phyloP scores from a whole-genome alignment of 2,888 invertebrate genomes.

The Cepaea hortensis region DNA sequence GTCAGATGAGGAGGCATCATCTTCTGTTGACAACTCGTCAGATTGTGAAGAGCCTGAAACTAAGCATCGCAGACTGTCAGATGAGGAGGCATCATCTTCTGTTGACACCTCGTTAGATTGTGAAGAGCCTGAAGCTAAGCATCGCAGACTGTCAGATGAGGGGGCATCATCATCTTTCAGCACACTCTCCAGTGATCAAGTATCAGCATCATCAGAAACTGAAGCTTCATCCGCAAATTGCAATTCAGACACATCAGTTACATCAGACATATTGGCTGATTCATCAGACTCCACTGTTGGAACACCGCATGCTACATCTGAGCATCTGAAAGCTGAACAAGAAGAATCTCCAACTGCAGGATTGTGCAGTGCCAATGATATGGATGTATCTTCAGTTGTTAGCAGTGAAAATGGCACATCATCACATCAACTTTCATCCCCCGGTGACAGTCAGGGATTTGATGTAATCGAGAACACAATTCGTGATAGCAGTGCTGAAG shows the following conservation, averaged over 20 bases:
- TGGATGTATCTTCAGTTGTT: neutral
- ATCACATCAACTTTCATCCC: constrained; percentile 1
- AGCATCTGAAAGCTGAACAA: neutral
- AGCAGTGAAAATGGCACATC: constrained; percentile 6
- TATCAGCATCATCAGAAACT: neutral
- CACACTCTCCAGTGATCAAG: neutral
- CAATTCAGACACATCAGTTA: no score
- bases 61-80: neutral
- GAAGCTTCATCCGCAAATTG: neutral
- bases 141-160: neutral
- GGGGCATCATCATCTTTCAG: neutral
- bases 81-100: neutral
- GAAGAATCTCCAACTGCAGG: neutral
- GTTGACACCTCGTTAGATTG: neutral
- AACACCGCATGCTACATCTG: neutral
- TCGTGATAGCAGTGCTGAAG: neutral
- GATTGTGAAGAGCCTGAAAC: constrained; percentile 34
- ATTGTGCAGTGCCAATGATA: neutral
- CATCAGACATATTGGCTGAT: neutral
- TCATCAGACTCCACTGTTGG: constrained; percentile 12
- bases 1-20: neutral
- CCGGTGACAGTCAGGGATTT: constrained; percentile 37
- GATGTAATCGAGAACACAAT: neutral
- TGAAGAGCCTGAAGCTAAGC: constrained; percentile 25
- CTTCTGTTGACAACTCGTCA: neutral